phyloP scores from a whole-genome alignment of 2,888 invertebrate species.

The Hypena proboscidalis region DNA sequence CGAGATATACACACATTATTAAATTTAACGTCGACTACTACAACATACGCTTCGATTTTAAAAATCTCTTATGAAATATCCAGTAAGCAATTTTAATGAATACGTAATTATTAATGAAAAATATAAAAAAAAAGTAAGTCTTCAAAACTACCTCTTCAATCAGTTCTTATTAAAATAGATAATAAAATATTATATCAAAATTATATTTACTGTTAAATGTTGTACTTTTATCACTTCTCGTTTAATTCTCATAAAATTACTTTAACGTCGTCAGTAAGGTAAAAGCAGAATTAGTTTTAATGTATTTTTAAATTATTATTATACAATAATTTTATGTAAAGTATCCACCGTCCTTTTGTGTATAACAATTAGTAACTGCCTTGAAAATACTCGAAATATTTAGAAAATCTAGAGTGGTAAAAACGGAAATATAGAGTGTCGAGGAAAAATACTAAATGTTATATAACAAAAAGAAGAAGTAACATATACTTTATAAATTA shows the following conservation, averaged over 20 bases:
- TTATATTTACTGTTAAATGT: conserved; percentile 46
- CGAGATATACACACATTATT: too few relatives aligned
- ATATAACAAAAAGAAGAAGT: conserved; percentile 1
- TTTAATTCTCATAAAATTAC: conserved; percentile 17
- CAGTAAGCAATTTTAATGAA: conserved; percentile 57
- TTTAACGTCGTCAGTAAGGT: conserved; percentile 12
- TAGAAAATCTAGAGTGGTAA: too few relatives aligned
- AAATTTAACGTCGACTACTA: conserved; percentile 43
- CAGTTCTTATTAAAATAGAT: conserved; percentile 30
- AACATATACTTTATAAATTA: conserved; percentile 3
- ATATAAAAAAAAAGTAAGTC: conserved; percentile 33
- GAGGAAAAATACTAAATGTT: conserved; percentile 4
- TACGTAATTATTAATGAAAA: conserved; percentile 55
- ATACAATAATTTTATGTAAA: conserved; percentile 3
- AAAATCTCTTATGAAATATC: conserved; percentile 75
- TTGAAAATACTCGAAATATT: too few relatives aligned
- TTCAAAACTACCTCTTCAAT: conserved; percentile 68
- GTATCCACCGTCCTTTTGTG: neutral
- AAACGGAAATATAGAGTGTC: too few relatives aligned
- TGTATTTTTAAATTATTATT: conserved; percentile 5
- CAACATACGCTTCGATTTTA: conserved; percentile 73
- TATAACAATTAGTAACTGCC: neutral
- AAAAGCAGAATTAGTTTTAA: conserved; percentile 1
- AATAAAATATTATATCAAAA: conserved; percentile 31
- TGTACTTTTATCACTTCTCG: conserved; percentile 33